These are phyloP conservation scores for Scomber japonicus DNA, from an alignment of 2,113 vertebrate species.

Conservation along the genomic window DNA sequence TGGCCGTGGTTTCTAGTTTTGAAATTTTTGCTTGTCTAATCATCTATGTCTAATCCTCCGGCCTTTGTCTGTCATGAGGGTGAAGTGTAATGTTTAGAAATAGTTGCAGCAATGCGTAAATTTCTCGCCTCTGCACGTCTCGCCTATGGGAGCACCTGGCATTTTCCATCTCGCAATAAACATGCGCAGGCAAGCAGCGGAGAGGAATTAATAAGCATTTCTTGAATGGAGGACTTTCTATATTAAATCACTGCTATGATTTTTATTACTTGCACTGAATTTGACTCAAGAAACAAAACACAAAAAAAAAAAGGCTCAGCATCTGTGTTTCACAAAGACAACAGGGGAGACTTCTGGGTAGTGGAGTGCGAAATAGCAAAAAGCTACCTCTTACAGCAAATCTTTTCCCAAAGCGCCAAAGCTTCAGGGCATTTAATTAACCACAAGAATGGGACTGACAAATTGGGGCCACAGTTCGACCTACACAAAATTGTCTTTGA, in stretches of 20 bases:
- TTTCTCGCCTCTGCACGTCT: conserved; percentile 25
- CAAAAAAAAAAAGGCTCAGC: conserved; percentile 8
- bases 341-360: conserved; percentile 35
- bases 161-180: conserved; percentile 14
- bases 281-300: conserved; percentile 7
- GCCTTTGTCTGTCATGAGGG: conserved; percentile 23
- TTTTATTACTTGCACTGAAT: conserved; percentile 13
- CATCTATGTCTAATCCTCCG: conserved; percentile 37
- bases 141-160: conserved; percentile 1
- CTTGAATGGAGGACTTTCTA: too few relatives aligned
- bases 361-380: conserved; percentile 43
- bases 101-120: conserved; percentile 43
- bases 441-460: conserved; percentile 52
- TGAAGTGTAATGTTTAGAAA: conserved; percentile 51
- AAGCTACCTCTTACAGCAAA: conserved; percentile 21
- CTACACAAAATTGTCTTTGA: conserved; percentile 28
- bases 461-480: conserved; percentile 42
- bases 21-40: conserved; percentile 42
- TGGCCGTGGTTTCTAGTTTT: neutral
- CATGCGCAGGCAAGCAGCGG: conserved; percentile 17
- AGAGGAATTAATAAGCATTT: neutral
- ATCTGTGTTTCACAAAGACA: conserved; percentile 33
- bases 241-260: neutral
- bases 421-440: conserved; percentile 59
- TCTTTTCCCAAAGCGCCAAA: conserved; percentile 44